Conservation (phyloP, 1,140 invertebrate species). For the Trissolcus basalis region DNA sequence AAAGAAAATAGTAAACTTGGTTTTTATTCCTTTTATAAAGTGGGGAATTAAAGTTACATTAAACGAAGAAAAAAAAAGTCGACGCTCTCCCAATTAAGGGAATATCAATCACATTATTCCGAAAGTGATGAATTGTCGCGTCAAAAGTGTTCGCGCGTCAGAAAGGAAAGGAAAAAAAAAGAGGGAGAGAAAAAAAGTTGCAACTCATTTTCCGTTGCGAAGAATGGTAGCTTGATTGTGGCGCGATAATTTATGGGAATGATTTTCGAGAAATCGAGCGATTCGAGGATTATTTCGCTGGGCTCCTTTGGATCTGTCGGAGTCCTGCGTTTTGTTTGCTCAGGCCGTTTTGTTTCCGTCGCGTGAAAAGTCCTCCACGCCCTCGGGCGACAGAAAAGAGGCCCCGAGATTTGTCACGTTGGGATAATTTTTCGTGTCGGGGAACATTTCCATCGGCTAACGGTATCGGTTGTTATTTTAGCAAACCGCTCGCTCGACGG, state of each 20-base stretch:
- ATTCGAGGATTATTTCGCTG: background rate
- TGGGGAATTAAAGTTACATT: no score
- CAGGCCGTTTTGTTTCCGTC: conserved; percentile 35
- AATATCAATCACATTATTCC: conserved; percentile 51
- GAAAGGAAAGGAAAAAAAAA: conserved; percentile 23
- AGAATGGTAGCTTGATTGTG: conserved; percentile 35
- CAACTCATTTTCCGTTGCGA: conserved; percentile 41
- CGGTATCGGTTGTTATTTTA: conserved; percentile 36
- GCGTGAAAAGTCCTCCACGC: conserved; percentile 24
- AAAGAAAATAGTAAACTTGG: no score
- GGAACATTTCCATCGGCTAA: background rate
- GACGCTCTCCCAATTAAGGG: conserved; percentile 32
- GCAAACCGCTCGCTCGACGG: conserved; percentile 21
- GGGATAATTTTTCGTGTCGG: conserved; percentile 9
- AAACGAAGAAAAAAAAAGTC: no score
- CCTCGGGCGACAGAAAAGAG: conserved; percentile 3
- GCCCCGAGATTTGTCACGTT: conserved; percentile 2
- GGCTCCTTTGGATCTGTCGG: no score
- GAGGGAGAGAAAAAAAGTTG: conserved; percentile 41
- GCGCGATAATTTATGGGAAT: conserved; percentile 47
- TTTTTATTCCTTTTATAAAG: no score
- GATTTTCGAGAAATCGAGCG: conserved; percentile 46
- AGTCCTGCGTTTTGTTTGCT: conserved; percentile 29
- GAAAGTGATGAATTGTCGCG: conserved; percentile 49
- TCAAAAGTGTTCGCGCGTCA: conserved; percentile 26